Conservation (phyloP, 2,113 vertebrate genomes). For the Agelaius phoeniceus region DNA sequence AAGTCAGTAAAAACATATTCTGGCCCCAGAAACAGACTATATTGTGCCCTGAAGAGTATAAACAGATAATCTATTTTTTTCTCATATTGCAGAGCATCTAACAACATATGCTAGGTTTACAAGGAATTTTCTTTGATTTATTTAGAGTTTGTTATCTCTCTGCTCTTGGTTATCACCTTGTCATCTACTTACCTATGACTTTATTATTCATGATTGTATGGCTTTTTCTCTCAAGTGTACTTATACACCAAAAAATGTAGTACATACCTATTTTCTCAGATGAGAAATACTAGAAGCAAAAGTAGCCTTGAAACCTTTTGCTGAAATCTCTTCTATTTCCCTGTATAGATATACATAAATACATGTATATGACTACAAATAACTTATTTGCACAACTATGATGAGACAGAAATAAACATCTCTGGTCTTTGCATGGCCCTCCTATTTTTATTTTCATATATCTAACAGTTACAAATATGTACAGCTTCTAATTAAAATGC, state of each 20-base stretch:
- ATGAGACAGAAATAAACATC: not conserved
- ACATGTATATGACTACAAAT: not conserved
- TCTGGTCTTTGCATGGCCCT: not conserved
- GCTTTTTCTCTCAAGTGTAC: not conserved
- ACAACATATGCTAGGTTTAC: not conserved
- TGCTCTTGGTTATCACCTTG: not conserved
- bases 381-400: not conserved
- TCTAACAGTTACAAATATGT: not conserved
- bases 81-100: not conserved
- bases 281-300: not conserved
- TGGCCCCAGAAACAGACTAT: not conserved
- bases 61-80: not conserved
- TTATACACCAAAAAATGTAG: not conserved
- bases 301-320: not conserved
- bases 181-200: not conserved
- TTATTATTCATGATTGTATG: not conserved
- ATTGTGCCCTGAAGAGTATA: not conserved
- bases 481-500: not conserved
- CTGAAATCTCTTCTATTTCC: not conserved
- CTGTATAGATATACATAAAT: not conserved
- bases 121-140: not conserved
- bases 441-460: not conserved
- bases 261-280: not conserved
- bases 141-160: not conserved
- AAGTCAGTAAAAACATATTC: not conserved